These are phyloP conservation scores for Ailurus styani DNA, from an alignment of 2,113 vertebrate genomes.

Conservation along the genomic window DNA sequence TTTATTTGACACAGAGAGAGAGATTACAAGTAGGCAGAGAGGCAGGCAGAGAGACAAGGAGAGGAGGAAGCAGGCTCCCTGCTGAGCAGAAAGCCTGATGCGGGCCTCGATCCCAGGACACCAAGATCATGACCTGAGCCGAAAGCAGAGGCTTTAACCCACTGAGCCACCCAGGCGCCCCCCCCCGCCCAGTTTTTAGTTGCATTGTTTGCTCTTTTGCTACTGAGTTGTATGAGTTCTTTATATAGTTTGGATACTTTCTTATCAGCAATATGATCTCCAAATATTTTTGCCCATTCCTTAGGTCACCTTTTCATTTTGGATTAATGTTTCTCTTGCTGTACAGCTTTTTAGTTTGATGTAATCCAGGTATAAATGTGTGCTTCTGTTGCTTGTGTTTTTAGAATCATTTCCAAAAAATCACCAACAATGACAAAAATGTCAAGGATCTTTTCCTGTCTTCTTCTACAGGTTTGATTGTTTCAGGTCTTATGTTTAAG, in stretches of 20 bases:
- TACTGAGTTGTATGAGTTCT: background rate
- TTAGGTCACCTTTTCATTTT: background rate
- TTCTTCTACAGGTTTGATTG: background rate
- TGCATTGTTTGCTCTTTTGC: background rate
- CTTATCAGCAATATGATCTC: background rate
- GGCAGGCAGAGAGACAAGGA: too few relatives aligned
- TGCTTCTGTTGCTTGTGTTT: background rate
- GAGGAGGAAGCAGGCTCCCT: too few relatives aligned
- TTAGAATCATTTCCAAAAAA: background rate
- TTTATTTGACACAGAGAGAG: too few relatives aligned
- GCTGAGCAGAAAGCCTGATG: too few relatives aligned
- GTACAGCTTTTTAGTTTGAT: background rate
- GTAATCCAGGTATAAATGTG: background rate
- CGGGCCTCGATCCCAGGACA: too few relatives aligned
- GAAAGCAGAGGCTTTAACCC: too few relatives aligned
- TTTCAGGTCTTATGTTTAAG: background rate
- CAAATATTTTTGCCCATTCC: background rate
- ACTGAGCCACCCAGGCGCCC: too few relatives aligned
- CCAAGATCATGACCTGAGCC: too few relatives aligned
- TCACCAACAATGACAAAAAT: background rate
- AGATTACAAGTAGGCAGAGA: too few relatives aligned
- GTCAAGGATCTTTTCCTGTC: background rate
- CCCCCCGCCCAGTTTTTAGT: too few relatives aligned
- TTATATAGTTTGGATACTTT: background rate
- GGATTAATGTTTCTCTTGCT: background rate